Percentiles rank a stretch among this genome's conserved stretches.
Evolutionary conservation across 2,797 vertebrate genomes (phyloP).

Genomic region (Acrocephalus scirpaceus): DNA sequence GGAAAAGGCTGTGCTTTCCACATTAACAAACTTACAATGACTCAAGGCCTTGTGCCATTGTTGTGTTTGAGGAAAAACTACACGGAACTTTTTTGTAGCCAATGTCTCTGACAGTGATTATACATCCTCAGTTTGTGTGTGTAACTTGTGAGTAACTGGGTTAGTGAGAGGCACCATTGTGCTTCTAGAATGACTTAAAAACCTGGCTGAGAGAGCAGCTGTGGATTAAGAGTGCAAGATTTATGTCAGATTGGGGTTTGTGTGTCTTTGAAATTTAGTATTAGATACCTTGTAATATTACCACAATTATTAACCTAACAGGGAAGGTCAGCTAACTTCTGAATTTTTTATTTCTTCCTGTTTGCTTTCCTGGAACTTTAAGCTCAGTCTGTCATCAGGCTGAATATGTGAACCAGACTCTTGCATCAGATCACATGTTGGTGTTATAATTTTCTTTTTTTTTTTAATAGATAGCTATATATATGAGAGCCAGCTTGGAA

Average conservation of each 20-base stretch:
- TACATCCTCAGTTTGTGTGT: neutral
- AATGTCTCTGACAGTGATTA: neutral
- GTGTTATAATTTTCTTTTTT: rapidly evolving
- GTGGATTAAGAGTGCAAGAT: neutral
- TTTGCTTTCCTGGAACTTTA: neutral
- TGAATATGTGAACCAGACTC: neutral
- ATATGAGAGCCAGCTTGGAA: neutral
- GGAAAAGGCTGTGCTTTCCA: neutral
- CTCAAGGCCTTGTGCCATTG: neutral
- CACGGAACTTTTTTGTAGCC: neutral
- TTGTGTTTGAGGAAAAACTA: neutral
- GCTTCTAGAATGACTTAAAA: neutral
- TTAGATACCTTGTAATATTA: neutral
- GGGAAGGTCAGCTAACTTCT: neutral
- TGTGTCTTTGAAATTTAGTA: neutral
- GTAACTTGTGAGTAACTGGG: neutral
- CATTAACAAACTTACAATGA: neutral
- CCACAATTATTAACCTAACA: neutral
- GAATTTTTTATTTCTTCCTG: neutral
- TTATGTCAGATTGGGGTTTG: neutral
- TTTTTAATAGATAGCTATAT: neutral
- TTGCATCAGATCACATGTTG: neutral
- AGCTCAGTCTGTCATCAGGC: neutral
- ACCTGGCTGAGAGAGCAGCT: neutral
- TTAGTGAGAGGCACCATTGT: neutral